Percentiles rank a stretch among this genome's conserved stretches.
These are phyloP conservation scores for Cosmorhoe ocellata DNA, from an alignment of 2,888 invertebrate species.

Conservation along the genomic window DNA sequence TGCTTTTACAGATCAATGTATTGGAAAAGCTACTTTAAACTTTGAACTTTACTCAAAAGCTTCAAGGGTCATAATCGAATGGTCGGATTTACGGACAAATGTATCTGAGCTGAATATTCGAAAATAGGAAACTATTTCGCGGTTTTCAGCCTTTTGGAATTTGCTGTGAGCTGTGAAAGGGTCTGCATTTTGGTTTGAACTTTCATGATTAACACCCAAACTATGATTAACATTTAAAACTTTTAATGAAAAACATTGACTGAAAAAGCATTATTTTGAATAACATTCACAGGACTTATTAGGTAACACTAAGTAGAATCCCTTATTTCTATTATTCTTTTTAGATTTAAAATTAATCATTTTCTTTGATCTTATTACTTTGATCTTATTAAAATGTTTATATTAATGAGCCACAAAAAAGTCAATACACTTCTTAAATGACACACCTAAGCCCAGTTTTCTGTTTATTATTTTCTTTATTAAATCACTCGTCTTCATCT, in stretches of 20 bases:
- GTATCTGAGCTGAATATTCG: slow-evolving; percentile 19
- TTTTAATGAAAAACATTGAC: background rate
- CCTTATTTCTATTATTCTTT: too few relatives aligned
- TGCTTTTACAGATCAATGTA: slow-evolving; percentile 2
- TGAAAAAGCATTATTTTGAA: background rate
- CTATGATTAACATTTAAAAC: slow-evolving; percentile 6
- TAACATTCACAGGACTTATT: too few relatives aligned
- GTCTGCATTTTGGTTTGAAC: slow-evolving; percentile 19
- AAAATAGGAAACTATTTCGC: slow-evolving; percentile 39
- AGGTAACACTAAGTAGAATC: too few relatives aligned
- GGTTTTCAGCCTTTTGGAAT: slow-evolving; percentile 25
- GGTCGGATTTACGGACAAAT: slow-evolving; percentile 16
- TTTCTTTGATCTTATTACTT: too few relatives aligned
- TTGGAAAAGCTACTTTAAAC: background rate
- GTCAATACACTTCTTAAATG: slow-evolving; percentile 18
- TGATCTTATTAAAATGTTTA: too few relatives aligned
- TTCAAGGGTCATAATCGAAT: slow-evolving; percentile 5
- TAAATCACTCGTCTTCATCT: slow-evolving; percentile 35
- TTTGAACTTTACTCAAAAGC: slow-evolving; percentile 5
- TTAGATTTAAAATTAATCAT: too few relatives aligned
- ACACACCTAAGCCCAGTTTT: slow-evolving; percentile 21
- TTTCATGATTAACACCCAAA: slow-evolving; percentile 9
- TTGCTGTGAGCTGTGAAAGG: slow-evolving; percentile 24
- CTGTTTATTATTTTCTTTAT: slow-evolving; percentile 36
- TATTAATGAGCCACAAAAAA: background rate